A percentile compares a stretch with the other conserved stretches of the same genome.
Evolutionary conservation across 2,888 invertebrate species (phyloP).

Genomic region (Nymphalis c-album): DNA sequence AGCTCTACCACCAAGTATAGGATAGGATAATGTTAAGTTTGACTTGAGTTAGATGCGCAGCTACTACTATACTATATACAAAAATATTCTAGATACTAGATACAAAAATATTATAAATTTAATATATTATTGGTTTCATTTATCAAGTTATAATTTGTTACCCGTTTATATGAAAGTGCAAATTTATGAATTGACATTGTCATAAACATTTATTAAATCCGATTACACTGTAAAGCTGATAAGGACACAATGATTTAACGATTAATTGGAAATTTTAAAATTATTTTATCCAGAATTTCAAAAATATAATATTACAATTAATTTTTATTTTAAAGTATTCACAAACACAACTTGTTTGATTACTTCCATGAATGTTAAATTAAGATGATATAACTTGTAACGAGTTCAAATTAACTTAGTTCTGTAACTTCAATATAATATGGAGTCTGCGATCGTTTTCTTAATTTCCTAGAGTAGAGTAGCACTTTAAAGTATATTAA

Average conservation of each 20-base stretch:
- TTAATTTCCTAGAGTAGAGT: not conserved
- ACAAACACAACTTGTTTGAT: not conserved
- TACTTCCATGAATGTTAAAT: not conserved
- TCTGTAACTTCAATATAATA: not conserved
- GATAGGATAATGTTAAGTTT: too few species aligned
- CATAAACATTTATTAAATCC: not conserved
- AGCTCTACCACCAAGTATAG: too few species aligned
- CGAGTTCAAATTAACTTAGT: not conserved
- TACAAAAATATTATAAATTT: too few species aligned
- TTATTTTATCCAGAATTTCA: not conserved
- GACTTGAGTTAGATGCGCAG: too few species aligned
- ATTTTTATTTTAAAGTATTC: not conserved
- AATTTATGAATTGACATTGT: not conserved
- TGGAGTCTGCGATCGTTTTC: too few species aligned
- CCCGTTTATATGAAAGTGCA: not conserved
- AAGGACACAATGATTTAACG: not conserved
- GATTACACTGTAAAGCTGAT: not conserved
- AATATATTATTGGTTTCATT: too few species aligned
- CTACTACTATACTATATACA: too few species aligned
- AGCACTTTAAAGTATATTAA: too few species aligned
- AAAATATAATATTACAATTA: not conserved
- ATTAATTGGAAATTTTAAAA: not conserved
- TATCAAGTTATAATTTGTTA: not conserved
- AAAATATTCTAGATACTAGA: too few species aligned
- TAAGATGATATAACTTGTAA: not conserved